These are phyloP conservation scores for Dendrocincla fuliginosa DNA, from an alignment of 2,797 vertebrate species.

Conservation along the genomic window DNA sequence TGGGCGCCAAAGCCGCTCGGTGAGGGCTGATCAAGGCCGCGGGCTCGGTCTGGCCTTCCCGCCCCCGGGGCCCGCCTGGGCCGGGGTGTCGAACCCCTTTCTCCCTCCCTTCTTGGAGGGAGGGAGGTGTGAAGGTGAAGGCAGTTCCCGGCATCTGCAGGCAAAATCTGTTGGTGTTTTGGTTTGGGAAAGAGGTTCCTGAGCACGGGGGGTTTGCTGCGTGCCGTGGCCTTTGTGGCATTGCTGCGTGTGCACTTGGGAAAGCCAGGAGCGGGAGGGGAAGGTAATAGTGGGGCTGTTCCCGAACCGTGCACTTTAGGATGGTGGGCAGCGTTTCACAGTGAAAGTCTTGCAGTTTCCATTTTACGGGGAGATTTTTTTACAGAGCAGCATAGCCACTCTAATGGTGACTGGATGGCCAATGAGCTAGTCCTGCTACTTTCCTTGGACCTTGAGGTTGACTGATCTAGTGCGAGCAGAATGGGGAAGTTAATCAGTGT, in stretches of 20 bases:
- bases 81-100: fast-evolving
- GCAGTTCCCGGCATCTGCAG: not conserved
- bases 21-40: not conserved
- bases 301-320: not conserved
- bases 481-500: not conserved
- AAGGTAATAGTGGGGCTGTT: not conserved
- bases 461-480: not conserved
- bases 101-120: too few relatives aligned
- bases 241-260: not conserved
- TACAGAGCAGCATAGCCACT: fast-evolving
- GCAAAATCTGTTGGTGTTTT: fast-evolving
- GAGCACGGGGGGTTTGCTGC: not conserved
- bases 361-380: not conserved
- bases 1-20: not conserved
- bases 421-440: fast-evolving
- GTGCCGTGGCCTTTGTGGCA: not conserved
- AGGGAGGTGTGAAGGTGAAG: not conserved
- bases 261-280: not conserved
- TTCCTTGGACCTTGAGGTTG: not conserved
- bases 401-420: not conserved
- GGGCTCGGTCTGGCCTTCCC: not conserved
- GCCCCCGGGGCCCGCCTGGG: not conserved
- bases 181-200: not conserved
- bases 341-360: not conserved
- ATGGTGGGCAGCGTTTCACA: not conserved